phyloP scores from a whole-genome alignment of 1,140 invertebrate species.

The Magallana ariakensis region DNA sequence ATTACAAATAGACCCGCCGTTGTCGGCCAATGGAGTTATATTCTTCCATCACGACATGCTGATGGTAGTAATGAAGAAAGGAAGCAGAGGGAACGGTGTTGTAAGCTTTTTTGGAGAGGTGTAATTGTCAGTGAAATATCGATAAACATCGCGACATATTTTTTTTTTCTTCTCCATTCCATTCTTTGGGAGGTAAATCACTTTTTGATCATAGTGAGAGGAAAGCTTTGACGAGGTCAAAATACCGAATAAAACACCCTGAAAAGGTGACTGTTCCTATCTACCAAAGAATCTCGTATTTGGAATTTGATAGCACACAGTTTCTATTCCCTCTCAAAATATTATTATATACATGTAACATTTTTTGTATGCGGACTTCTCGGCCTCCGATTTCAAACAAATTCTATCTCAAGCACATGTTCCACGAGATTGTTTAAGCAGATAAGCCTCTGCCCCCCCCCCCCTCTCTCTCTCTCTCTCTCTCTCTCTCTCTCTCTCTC shows the following conservation, averaged over 20 bases:
- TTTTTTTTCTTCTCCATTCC: not conserved
- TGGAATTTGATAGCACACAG: not conserved
- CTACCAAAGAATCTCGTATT: not conserved
- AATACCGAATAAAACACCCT: constrained; percentile 2
- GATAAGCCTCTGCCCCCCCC: no score
- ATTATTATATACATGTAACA: not conserved
- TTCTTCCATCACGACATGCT: not conserved
- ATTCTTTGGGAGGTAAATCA: constrained; percentile 35
- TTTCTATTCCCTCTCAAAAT: not conserved
- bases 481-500: no score
- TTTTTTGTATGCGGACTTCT: not conserved
- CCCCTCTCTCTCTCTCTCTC: no score
- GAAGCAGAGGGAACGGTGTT: not conserved
- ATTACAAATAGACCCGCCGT: not conserved
- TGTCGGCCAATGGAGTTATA: not conserved
- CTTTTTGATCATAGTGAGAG: constrained; percentile 30
- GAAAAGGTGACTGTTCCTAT: constrained; percentile 14
- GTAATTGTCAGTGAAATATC: constrained; percentile 32
- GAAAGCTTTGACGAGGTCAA: constrained; percentile 14
- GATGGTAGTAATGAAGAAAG: not conserved
- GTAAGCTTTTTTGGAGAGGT: not conserved
- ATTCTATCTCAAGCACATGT: not conserved
- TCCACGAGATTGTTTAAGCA: no score
- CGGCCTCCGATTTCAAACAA: not conserved
- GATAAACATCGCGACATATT: constrained; percentile 33